phyloP scores from a whole-genome alignment of 2,113 vertebrate genomes.

The Puffinus mauretanicus region DNA sequence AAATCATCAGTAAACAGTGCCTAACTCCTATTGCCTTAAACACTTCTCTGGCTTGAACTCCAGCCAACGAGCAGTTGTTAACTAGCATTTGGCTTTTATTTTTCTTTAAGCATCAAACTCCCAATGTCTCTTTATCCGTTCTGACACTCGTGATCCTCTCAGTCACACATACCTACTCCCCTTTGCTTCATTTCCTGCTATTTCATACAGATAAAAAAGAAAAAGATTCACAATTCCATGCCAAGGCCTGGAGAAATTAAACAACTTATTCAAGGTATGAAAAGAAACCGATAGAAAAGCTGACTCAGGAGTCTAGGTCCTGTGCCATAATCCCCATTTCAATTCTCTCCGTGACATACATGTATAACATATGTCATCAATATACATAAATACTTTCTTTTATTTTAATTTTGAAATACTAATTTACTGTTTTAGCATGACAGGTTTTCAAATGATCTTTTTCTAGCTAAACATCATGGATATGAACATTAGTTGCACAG shows the following conservation, averaged over 20 bases:
- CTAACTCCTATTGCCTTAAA: not conserved
- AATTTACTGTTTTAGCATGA: not conserved
- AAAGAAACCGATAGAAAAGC: not conserved
- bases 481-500: constrained; percentile 29
- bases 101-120: not conserved
- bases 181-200: not conserved
- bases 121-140: not conserved
- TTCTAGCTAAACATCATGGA: not conserved
- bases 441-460: not conserved
- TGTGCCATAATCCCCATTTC: not conserved
- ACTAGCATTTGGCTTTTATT: not conserved
- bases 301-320: not conserved
- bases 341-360: not conserved
- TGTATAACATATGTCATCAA: not conserved
- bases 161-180: no score
- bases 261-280: not conserved
- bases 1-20: not conserved
- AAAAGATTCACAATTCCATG: not conserved
- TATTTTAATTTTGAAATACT: not conserved
- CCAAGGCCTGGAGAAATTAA: not conserved
- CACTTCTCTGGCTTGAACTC: not conserved
- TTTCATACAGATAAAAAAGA: not conserved
- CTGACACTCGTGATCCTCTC: not conserved
- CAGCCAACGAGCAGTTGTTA: not conserved
- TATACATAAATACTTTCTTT: not conserved